Percentiles rank a stretch among this genome's conserved stretches.
Conservation (phyloP, 2,113 vertebrate genomes). For the Pteronura brasiliensis region DNA sequence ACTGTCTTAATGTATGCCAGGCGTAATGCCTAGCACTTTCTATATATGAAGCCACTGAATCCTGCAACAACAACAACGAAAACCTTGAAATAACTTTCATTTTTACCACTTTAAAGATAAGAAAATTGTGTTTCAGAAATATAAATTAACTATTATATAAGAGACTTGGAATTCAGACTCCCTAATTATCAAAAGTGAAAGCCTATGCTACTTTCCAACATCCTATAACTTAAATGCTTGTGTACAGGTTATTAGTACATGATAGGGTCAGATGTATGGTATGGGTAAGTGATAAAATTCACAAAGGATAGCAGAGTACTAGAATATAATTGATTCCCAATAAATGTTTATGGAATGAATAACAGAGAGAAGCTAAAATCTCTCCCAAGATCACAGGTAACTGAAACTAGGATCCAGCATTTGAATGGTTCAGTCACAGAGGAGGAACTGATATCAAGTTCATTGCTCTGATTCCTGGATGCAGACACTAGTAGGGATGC, state of each 20-base stretch:
- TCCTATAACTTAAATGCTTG: background rate
- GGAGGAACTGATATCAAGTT: background rate
- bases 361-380: background rate
- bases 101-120: background rate
- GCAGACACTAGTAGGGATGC: background rate
- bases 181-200: background rate
- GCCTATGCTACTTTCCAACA: background rate
- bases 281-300: background rate
- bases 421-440: background rate
- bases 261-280: fast-evolving
- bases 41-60: background rate
- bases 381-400: background rate
- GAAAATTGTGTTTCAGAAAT: background rate
- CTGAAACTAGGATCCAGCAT: background rate
- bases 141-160: background rate
- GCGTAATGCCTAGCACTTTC: background rate
- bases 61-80: background rate
- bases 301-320: background rate
- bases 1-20: background rate
- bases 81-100: background rate
- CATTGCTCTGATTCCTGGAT: background rate
- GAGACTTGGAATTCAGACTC: background rate
- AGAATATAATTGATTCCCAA: background rate
- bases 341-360: background rate
- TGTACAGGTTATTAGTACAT: background rate